These are phyloP conservation scores for Urocynchramus pylzowi DNA, from an alignment of 2,113 vertebrate genomes.

Conservation along the genomic window DNA sequence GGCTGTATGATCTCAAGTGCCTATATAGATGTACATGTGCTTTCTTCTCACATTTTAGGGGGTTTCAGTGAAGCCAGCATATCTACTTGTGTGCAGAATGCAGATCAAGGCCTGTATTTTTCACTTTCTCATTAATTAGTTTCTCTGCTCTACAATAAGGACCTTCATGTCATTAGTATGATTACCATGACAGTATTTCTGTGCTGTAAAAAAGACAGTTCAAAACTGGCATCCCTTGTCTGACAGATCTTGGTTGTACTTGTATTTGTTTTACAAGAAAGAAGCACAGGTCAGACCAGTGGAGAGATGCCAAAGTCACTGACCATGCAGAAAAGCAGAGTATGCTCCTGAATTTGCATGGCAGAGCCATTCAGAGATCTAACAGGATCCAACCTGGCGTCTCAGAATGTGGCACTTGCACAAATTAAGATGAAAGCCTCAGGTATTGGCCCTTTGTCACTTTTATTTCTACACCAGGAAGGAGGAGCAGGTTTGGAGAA, in stretches of 20 bases:
- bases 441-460: background rate
- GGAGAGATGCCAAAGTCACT: background rate
- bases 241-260: background rate
- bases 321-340: background rate
- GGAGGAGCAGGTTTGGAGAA: background rate
- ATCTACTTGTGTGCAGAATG: background rate
- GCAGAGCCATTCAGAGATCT: background rate
- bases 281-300: fast-evolving
- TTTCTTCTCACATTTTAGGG: background rate
- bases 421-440: background rate
- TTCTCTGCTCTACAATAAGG: background rate
- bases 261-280: background rate
- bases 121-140: conserved; percentile 24
- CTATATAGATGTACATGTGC: background rate
- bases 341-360: background rate
- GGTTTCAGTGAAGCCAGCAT: background rate
- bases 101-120: conserved; percentile 9
- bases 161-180: background rate
- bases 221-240: background rate
- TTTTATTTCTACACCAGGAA: background rate
- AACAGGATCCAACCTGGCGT: background rate
- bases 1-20: background rate
- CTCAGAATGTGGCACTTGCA: background rate
- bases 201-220: background rate
- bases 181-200: background rate